Base-by-base conservation (phyloP, 1,140 invertebrate species). In the Hypsibius dujardini region DNA sequence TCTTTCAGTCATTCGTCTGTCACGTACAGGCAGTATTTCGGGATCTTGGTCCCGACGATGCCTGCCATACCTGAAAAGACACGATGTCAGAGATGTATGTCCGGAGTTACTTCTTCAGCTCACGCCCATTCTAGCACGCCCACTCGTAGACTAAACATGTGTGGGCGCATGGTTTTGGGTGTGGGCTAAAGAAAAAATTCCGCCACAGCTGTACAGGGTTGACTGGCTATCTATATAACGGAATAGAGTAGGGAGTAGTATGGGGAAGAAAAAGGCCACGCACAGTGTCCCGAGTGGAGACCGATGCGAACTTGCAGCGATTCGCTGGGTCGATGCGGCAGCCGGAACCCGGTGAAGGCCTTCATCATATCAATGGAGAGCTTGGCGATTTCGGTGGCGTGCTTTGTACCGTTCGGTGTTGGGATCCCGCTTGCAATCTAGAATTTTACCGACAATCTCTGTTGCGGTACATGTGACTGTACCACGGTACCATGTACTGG, bases 31-130 rank as follows among this genome's bases (percentile, higher is more conserved):
- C 85, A 86, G 76, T 86, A 86, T 15, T 85, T 76, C 0, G 85
- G 85, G 84, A 86, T 85, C 47, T 82, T 84, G n/a, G 83, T 80
- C 1, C 85, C 85, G 1, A 86, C 84, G 0, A 86, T 83, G 0
- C 85, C 85, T 0, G 84, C 62, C 12, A 12, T 73, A 76, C 76
- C 50, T 56, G 50, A 7, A 56, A 56, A 7, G 50, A n/a, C 7
- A 56, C 50, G 50, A 56, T 12, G 7, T 56, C 28, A 28, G 28
- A 28, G 28, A 28, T 28, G 28, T 28, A 28, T 28, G 28, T 28
- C 28, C 28, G 28, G 28, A 28, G 28, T 28, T 28, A 28, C 28
- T 28, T 28, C 28, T 28, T 28, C 28, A 28, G 28, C 28, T 28
- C 28, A 28, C 28, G 28, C 28, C 28, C 28, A 28, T 28, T 28